Evolutionary conservation across 2,888 invertebrate species (phyloP).

Genomic region (Dichetophora obliterata): DNA sequence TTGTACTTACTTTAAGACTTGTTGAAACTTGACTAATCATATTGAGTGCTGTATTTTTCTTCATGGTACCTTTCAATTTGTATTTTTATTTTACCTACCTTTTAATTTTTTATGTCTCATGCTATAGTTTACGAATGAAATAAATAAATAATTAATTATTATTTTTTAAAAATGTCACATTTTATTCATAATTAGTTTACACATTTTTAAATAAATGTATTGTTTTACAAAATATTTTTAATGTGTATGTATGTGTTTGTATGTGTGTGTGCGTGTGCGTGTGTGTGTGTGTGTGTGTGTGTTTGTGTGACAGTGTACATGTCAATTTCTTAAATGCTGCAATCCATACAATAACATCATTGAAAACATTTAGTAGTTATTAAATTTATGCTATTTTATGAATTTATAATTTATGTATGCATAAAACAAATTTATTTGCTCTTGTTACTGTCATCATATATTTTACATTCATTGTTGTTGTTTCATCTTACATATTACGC

Average conservation of each 20-base stretch:
- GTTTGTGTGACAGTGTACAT: background rate
- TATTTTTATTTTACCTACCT: no score
- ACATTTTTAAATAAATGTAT: slow-evolving; percentile 1
- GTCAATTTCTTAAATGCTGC: background rate
- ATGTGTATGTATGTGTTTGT: background rate
- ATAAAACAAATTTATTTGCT: background rate
- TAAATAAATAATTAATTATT: background rate
- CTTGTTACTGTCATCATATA: background rate
- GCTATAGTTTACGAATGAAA: no score
- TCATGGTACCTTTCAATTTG: no score
- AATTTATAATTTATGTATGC: background rate
- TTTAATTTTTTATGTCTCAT: no score
- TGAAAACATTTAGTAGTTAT: slow-evolving; percentile 19
- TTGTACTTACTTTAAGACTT: no score
- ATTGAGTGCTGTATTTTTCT: no score
- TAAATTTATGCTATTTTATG: background rate
- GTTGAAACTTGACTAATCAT: no score
- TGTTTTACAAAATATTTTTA: background rate
- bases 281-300: background rate
- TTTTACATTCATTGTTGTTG: background rate
- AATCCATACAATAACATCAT: background rate
- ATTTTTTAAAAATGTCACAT: slow-evolving; percentile 22
- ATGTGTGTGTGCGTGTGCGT: background rate
- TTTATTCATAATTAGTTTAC: slow-evolving; percentile 17
- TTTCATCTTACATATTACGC: background rate